These are phyloP conservation scores for Perizoma flavofasciatum DNA, from an alignment of 2,888 invertebrate species.

Conservation along the genomic window DNA sequence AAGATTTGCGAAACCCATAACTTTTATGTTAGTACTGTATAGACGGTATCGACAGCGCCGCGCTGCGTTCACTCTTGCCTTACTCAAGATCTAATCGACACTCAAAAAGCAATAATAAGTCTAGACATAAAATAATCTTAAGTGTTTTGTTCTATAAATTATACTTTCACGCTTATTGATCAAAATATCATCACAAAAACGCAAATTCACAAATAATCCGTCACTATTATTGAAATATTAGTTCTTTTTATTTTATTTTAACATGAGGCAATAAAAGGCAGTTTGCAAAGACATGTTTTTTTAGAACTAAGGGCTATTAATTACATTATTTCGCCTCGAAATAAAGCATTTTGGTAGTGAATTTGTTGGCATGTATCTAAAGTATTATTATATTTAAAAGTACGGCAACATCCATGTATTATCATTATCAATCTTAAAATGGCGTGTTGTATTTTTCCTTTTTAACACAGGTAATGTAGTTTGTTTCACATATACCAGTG, in stretches of 20 bases:
- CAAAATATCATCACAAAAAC: constrained; percentile 29
- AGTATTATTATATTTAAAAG: too few relatives aligned
- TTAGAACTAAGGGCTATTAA: neutral
- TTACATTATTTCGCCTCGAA: neutral
- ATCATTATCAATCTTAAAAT: too few relatives aligned
- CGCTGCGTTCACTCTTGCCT: constrained; percentile 11
- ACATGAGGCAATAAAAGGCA: too few relatives aligned
- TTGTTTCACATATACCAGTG: constrained; percentile 3
- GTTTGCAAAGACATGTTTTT: too few relatives aligned
- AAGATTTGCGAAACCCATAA: too few relatives aligned
- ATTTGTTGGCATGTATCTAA: neutral
- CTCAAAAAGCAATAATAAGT: constrained; percentile 49
- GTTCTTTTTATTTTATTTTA: too few relatives aligned
- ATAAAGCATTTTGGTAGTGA: neutral
- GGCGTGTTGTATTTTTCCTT: too few relatives aligned
- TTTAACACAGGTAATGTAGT: neutral
- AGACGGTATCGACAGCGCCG: constrained; percentile 1
- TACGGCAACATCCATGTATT: too few relatives aligned
- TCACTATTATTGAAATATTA: too few relatives aligned
- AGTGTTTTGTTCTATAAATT: constrained; percentile 37
- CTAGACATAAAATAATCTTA: constrained; percentile 42
- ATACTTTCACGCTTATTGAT: constrained; percentile 17
- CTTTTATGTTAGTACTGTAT: constrained; percentile 2
- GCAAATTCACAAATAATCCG: constrained; percentile 19
- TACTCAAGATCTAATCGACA: constrained; percentile 16